Conservation (phyloP, 2,888 invertebrate genomes). For the Acleris sparsana region DNA sequence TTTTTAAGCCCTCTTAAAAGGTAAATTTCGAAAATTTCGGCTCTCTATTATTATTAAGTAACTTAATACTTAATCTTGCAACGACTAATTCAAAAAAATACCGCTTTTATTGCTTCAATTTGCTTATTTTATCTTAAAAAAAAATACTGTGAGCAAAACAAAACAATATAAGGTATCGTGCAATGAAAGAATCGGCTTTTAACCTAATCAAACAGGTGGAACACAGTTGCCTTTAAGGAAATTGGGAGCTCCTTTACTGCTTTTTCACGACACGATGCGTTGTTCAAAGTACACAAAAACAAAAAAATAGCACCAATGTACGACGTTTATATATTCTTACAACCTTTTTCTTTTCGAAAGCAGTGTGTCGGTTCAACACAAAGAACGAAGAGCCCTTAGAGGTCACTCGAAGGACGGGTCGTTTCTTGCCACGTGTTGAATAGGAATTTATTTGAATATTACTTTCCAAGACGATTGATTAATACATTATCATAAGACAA, state of each 20-base stretch:
- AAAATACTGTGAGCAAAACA: conserved; percentile 1
- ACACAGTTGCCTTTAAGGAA: conserved; percentile 28
- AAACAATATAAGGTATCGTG: conserved; percentile 6
- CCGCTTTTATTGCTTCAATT: too few species aligned
- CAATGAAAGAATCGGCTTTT: conserved; percentile 48
- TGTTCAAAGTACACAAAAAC: conserved; percentile 11
- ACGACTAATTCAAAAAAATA: too few species aligned
- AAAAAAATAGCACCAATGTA: too few species aligned
- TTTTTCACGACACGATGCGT: conserved; percentile 33
- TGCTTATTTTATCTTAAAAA: too few species aligned
- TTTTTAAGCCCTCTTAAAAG: too few species aligned
- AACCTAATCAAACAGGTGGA: conserved; percentile 55
- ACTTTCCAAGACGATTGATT: conserved; percentile 12
- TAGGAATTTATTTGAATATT: conserved; percentile 38
- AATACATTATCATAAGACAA: conserved; percentile 3
- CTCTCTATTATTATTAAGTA: too few species aligned
- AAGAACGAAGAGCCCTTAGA: conserved; percentile 35
- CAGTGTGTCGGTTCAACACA: conserved; percentile 35
- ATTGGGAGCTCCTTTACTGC: conserved; percentile 37
- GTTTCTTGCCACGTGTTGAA: conserved; percentile 17
- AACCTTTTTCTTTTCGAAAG: too few species aligned
- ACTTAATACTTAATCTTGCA: too few species aligned
- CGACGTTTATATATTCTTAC: too few species aligned
- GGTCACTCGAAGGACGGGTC: conserved; percentile 41
- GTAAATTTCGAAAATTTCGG: too few species aligned